phyloP scores from a whole-genome alignment of 1,140 invertebrate genomes.

The Drosophila saltans region DNA sequence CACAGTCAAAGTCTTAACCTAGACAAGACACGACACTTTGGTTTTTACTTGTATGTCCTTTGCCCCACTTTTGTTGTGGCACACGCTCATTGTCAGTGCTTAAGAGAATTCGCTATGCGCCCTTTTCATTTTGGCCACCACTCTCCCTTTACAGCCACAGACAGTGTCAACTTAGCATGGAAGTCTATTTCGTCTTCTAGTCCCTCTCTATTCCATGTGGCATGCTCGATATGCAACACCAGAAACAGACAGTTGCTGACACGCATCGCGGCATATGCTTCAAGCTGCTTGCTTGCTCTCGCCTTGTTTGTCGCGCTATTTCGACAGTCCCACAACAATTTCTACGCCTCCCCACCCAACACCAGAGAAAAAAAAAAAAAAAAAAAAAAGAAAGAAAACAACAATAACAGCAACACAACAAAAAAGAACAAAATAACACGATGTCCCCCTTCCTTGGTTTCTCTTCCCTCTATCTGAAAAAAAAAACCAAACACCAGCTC shows the following conservation, averaged over 20 bases:
- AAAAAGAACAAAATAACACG: conserved; percentile 26
- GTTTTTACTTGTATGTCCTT: conserved; percentile 13
- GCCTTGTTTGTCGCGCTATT: conserved; percentile 29
- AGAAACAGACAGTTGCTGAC: conserved; percentile 47
- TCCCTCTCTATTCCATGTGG: neutral
- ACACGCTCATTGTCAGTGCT: conserved; percentile 4
- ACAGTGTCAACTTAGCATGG: conserved; percentile 2
- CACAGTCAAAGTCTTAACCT: conserved; percentile 23
- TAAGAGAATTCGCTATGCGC: neutral
- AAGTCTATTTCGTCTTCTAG: neutral
- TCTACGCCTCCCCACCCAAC: neutral
- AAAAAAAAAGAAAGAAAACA: conserved; percentile 32
- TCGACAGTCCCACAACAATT: conserved; percentile 17
- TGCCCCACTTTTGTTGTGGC: neutral
- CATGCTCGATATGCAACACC: conserved; percentile 49
- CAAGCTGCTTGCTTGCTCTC: conserved; percentile 33
- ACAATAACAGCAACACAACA: conserved; percentile 12
- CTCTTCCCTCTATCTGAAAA: neutral
- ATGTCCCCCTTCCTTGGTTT: conserved; percentile 33
- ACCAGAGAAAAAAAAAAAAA: neutral
- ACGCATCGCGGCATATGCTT: conserved; percentile 76
- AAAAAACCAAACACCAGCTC: neutral
- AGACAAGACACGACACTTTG: conserved; percentile 50
- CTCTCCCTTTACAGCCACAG: too few relatives aligned
- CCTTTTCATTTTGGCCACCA: neutral